phyloP scores from a whole-genome alignment of 2,888 invertebrate species.

The Agrilus mali region DNA sequence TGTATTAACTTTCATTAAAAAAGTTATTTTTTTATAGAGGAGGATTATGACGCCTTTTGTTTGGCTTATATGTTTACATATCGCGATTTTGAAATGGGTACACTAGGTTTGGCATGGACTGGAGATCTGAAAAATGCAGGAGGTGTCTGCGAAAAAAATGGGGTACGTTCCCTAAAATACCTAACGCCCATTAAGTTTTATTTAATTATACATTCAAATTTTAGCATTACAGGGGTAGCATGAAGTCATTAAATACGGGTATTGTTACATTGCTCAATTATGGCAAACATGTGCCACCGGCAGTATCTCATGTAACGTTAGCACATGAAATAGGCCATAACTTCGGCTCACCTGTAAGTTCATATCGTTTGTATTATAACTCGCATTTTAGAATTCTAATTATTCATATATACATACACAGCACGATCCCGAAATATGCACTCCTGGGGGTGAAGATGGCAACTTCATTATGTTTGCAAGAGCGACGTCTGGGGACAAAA shows the following conservation, averaged over 20 bases:
- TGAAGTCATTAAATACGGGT: slow-evolving; percentile 93
- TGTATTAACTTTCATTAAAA: slow-evolving; percentile 2
- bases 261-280: slow-evolving; percentile 96
- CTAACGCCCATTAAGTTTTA: slow-evolving; percentile 1
- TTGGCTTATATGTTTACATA: slow-evolving; percentile 98
- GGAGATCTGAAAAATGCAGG: slow-evolving; percentile 92
- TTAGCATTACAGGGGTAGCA: slow-evolving; percentile 87
- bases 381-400: neutral
- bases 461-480: slow-evolving; percentile 99
- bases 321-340: slow-evolving; percentile 99
- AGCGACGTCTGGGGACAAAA: slow-evolving; percentile 95
- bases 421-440: slow-evolving; percentile 92
- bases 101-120: slow-evolving; percentile 95
- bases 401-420: slow-evolving; percentile 28
- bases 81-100: slow-evolving; percentile 91
- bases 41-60: slow-evolving; percentile 97
- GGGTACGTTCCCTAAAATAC: slow-evolving; percentile 45
- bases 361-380: no score
- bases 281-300: slow-evolving; percentile 95
- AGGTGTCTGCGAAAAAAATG: slow-evolving; percentile 95
- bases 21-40: slow-evolving; percentile 51
- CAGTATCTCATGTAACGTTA: slow-evolving; percentile 93
- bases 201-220: slow-evolving; percentile 14
- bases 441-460: slow-evolving; percentile 91
- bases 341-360: slow-evolving; percentile 88